A percentile compares a stretch with the other conserved stretches of the same genome.
Evolutionary conservation across 1,140 invertebrate species (phyloP).

Genomic region (Uloborus diversus): DNA sequence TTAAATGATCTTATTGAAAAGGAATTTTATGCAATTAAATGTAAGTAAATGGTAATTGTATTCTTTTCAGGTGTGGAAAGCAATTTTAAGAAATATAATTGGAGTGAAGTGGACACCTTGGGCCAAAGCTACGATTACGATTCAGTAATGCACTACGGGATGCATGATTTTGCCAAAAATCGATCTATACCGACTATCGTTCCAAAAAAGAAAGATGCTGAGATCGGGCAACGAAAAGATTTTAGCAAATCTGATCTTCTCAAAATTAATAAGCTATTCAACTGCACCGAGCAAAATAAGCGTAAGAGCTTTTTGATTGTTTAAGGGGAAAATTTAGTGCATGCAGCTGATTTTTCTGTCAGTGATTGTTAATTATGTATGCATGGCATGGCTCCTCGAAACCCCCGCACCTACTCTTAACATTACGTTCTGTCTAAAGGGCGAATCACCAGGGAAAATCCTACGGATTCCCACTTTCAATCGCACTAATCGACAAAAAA

Average conservation of each 20-base stretch:
- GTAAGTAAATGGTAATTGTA: not conserved
- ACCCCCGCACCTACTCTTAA: too few species aligned
- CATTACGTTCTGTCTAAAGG: too few species aligned
- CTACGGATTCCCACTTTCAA: too few species aligned
- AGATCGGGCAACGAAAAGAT: conserved; percentile 66
- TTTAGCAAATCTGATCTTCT: conserved; percentile 66
- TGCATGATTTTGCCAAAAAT: conserved; percentile 10
- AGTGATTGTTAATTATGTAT: too few species aligned
- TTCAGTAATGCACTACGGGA: conserved; percentile 50
- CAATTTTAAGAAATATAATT: not conserved
- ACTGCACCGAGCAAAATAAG: too few species aligned
- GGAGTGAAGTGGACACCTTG: not conserved
- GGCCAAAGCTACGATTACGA: conserved; percentile 31
- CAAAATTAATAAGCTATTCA: conserved; percentile 68
- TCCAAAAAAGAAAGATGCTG: conserved; percentile 17
- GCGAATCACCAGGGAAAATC: too few species aligned
- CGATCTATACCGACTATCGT: not conserved
- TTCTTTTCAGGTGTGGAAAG: not conserved
- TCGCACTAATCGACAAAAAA: too few species aligned
- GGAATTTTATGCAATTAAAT: not conserved
- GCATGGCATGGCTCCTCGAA: too few species aligned
- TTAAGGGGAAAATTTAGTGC: too few species aligned
- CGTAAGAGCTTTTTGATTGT: too few species aligned
- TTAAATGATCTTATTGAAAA: too few species aligned
- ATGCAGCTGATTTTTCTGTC: too few species aligned